Evolutionary conservation across 2,113 vertebrate species (phyloP).

Genomic region (Callocephalon fimbriatum): DNA sequence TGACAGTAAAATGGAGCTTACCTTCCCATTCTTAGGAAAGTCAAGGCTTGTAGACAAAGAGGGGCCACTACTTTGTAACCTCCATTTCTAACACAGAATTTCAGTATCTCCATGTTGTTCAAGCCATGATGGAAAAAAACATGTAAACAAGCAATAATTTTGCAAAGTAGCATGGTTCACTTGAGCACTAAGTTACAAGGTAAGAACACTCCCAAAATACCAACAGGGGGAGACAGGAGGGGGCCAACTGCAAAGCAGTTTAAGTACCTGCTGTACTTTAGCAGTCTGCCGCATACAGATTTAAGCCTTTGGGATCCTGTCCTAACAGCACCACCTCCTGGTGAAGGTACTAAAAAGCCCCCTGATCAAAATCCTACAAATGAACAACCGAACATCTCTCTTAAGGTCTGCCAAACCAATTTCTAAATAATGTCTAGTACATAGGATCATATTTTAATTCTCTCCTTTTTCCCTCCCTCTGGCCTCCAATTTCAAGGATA

Average conservation of each 20-base stretch:
- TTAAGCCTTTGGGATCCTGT: not conserved
- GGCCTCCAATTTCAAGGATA: not conserved
- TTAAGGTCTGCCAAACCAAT: not conserved
- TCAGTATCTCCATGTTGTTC: not conserved
- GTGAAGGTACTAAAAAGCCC: not conserved
- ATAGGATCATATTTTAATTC: not conserved
- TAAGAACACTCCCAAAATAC: not conserved
- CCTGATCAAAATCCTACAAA: not conserved
- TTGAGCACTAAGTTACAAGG: not conserved
- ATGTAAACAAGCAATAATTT: not conserved
- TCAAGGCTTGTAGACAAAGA: not conserved
- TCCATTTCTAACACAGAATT: not conserved
- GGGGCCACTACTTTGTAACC: not conserved
- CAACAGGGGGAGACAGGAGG: not conserved
- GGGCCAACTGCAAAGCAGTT: not conserved
- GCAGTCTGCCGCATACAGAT: not conserved
- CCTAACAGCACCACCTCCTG: slow-evolving; percentile 39
- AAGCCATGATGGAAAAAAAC: not conserved
- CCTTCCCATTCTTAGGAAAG: not conserved
- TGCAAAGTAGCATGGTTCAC: not conserved
- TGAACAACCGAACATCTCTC: not conserved
- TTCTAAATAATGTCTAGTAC: not conserved
- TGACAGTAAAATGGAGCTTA: not conserved
- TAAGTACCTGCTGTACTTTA: not conserved
- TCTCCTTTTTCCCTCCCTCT: not conserved